Evolutionary conservation across 2,888 invertebrate genomes (phyloP), one percentile per base, ranked within the genome.

Genomic region (Lasioglossum calceatum): DNA sequence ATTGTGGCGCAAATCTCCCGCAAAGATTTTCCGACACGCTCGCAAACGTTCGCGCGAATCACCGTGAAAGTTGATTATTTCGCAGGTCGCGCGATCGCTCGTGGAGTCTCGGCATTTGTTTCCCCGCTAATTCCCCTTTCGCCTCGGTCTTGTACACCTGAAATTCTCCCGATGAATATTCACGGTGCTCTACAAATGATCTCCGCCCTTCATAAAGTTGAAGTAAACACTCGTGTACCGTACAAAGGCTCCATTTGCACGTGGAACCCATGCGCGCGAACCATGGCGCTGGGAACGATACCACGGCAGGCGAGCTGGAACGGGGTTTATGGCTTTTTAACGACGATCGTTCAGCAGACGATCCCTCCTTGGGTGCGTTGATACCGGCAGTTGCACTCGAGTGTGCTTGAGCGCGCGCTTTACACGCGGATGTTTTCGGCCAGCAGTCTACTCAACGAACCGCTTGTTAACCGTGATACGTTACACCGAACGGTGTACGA

Each of bases 301-400:
- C 36, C 50, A 58, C 54, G 39, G 32, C 50, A 44, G 39, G 74
- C 44, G 67, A 73, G 76, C 81, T 87, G 84, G 79, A 86, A 88
- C 82, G 61, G 77, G 87, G 82, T 83, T 91, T 87, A 91, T 87
- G 85, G 84, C 82, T 88, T 89, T 92, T 92, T 92, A 92, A 91
- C 89, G 87, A 89, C 86, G 74, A 76, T 76, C 89, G 88, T 91
- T 90, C 88, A 86, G 79, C 84, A 72, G 87, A 81, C 74, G 84
- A 81, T 87, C 79, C 80, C 78, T 23, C 67, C 67, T 77, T 79
- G 23, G 47, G 67, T 44, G 27, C 74, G 79, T 71, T 67, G 71
- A 36, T 71, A 77, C 80, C 54, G 78, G 75, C 80, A 75, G 32
- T 67, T 70, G 50, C 81, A 79, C 71, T 77, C 73, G 80, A 54